Percentiles rank a stretch among this genome's conserved stretches.
Evolutionary conservation across 2,113 vertebrate species (phyloP).

Genomic region (Hypanus sabinus): DNA sequence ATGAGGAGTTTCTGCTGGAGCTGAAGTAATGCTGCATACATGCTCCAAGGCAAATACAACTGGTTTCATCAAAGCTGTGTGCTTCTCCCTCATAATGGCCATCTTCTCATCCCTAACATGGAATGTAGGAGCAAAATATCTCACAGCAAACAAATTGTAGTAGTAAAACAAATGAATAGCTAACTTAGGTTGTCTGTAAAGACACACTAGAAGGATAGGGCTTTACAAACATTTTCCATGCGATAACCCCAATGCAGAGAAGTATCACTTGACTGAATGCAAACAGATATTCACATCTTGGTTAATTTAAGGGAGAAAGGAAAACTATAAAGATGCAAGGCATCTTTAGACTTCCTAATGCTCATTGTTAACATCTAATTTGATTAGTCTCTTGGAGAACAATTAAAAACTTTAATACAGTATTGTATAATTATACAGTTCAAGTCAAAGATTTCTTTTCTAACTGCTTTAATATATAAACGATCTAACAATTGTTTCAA

Average conservation of each 20-base stretch:
- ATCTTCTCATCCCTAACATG: slow-evolving; percentile 83
- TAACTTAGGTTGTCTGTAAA: not conserved
- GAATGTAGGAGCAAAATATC: not conserved
- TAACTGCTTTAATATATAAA: too few relatives aligned
- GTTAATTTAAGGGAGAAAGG: not conserved
- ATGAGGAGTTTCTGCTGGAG: slow-evolving; percentile 85
- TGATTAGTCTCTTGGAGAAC: not conserved
- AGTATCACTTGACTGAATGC: not conserved
- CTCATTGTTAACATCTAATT: not conserved
- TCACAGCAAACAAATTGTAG: not conserved
- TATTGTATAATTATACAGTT: too few relatives aligned
- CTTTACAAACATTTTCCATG: not conserved
- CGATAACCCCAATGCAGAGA: not conserved
- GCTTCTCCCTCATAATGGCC: slow-evolving; percentile 96
- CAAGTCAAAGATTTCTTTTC: not conserved
- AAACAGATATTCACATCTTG: not conserved
- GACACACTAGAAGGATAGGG: too few relatives aligned
- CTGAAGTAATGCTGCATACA: slow-evolving; percentile 83
- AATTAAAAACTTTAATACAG: too few relatives aligned
- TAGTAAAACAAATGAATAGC: not conserved
- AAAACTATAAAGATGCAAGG: not conserved
- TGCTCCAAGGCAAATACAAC: slow-evolving; percentile 95
- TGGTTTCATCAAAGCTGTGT: slow-evolving; percentile 92
- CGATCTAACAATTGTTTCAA: not conserved
- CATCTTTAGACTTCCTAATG: not conserved